Percentiles rank a stretch among this genome's conserved stretches.
phyloP scores from a whole-genome alignment of 2,113 vertebrate genomes.

The Saiga tatarica region DNA sequence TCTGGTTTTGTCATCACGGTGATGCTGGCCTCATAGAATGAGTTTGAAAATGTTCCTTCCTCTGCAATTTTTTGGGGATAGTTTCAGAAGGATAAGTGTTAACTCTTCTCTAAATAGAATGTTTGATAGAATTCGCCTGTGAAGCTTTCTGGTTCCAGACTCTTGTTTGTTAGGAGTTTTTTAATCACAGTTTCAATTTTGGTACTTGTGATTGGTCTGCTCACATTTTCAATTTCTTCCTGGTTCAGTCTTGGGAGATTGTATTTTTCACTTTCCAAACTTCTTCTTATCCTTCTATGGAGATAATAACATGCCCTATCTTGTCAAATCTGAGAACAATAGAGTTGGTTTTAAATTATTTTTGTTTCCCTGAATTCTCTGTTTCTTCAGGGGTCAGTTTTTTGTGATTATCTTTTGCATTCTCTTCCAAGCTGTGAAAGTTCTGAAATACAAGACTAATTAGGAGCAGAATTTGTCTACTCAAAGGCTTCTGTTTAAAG shows the following conservation, averaged over 20 bases:
- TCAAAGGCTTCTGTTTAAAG: not conserved
- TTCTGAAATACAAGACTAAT: not conserved
- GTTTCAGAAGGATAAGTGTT: not conserved
- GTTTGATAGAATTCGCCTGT: not conserved
- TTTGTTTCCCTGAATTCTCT: conserved; percentile 1
- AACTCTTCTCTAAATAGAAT: not conserved
- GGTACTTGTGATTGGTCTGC: not conserved
- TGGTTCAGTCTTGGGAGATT: not conserved
- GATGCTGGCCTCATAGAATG: not conserved
- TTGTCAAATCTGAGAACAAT: not conserved
- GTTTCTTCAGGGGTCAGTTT: conserved; percentile 33
- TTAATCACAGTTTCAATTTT: not conserved
- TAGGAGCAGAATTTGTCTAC: not conserved
- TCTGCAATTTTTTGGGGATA: not conserved
- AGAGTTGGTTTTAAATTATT: not conserved
- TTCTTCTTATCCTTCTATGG: not conserved
- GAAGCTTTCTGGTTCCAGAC: not conserved
- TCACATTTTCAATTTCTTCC: not conserved
- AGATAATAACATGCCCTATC: not conserved
- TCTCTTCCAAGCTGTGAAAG: not conserved
- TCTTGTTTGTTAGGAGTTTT: not conserved
- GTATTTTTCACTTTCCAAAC: not conserved
- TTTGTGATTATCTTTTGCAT: conserved; percentile 4
- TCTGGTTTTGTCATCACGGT: not conserved
- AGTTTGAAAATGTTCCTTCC: not conserved